These are phyloP conservation scores for Batillaria attramentaria DNA, from an alignment of 1,140 invertebrate species.

Conservation along the genomic window DNA sequence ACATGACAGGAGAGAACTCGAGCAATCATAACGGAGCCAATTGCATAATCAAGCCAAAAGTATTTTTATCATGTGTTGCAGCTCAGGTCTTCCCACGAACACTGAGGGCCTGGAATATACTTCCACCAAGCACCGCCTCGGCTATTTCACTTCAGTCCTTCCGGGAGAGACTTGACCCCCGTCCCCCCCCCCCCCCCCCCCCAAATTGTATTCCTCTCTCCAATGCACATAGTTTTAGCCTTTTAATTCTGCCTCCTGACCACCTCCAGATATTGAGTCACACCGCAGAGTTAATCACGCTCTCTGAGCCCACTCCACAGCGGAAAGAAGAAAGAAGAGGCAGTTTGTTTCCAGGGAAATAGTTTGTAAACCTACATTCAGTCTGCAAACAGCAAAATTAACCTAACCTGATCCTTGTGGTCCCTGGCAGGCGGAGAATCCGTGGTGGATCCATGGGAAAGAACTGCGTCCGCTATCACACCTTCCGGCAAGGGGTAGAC, in stretches of 20 bases:
- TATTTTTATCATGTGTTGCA: background rate
- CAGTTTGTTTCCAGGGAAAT: too few species aligned
- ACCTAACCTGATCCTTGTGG: conserved; percentile 19
- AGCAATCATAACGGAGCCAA: background rate
- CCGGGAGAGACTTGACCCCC: too few species aligned
- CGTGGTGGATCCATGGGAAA: background rate
- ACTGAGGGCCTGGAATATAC: background rate
- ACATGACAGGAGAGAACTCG: background rate
- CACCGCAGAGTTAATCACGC: too few species aligned
- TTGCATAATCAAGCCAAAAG: background rate
- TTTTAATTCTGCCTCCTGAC: background rate
- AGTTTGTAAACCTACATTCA: background rate
- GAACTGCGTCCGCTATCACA: background rate
- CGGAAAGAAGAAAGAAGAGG: too few species aligned
- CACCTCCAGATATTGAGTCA: too few species aligned
- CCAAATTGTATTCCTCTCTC: background rate
- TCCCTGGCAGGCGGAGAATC: background rate
- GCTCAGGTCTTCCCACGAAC: background rate
- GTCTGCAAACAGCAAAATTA: background rate
- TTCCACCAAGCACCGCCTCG: background rate
- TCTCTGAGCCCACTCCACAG: too few species aligned
- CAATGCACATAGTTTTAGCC: background rate
- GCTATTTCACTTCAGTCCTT: too few species aligned
- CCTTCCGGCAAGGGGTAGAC: conserved; percentile 1
- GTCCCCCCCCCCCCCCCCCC: background rate